Evolutionary conservation across 2,888 invertebrate species (phyloP).

Genomic region (Caradrina clavipalpis): DNA sequence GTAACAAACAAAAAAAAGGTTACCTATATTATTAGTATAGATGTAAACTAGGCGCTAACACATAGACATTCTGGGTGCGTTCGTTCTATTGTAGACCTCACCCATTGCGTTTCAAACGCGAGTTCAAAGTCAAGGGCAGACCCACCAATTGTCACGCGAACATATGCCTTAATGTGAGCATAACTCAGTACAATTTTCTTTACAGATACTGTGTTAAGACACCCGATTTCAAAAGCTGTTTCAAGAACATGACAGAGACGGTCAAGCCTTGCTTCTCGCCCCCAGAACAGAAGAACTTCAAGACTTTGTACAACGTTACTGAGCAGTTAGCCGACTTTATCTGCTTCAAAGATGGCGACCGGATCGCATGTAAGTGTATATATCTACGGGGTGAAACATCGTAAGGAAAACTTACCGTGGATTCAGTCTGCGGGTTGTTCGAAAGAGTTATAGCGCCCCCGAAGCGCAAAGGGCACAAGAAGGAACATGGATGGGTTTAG

Average conservation of each 20-base stretch:
- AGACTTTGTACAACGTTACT: constrained; percentile 92
- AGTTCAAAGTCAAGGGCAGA: constrained; percentile 36
- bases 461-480: no score
- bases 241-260: constrained; percentile 73
- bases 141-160: constrained; percentile 6
- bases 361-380: constrained; percentile 93
- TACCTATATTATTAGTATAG: no score
- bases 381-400: no score
- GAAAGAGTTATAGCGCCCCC: no score
- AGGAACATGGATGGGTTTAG: no score
- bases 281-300: constrained; percentile 92
- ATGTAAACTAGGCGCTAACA: no score
- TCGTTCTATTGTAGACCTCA: not conserved
- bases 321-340: constrained; percentile 93
- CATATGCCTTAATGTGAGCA: not conserved
- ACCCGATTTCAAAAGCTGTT: constrained; percentile 83
- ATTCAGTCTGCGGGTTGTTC: no score
- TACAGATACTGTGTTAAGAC: constrained; percentile 83
- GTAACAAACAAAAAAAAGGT: no score
- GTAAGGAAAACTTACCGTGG: no score
- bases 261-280: constrained; percentile 92
- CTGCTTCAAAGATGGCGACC: constrained; percentile 95
- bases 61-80: not conserved
- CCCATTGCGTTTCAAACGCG: constrained; percentile 15
- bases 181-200: not conserved